A percentile compares a stretch with the other conserved stretches of the same genome.
These are phyloP conservation scores for Drosophila fuyamai DNA, from an alignment of 1,140 invertebrate genomes.

Conservation along the genomic window DNA sequence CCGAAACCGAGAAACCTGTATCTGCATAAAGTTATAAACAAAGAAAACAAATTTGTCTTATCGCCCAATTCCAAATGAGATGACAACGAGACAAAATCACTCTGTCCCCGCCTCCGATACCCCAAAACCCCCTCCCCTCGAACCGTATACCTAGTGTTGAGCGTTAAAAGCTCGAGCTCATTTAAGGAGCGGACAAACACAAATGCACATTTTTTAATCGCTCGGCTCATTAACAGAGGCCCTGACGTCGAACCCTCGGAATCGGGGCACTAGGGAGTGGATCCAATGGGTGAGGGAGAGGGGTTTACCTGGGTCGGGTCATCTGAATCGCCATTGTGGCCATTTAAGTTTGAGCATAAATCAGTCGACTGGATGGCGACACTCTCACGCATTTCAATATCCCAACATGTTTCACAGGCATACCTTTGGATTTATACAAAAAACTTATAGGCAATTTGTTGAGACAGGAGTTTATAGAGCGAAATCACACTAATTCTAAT, in stretches of 20 bases:
- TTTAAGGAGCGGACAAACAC: constrained; percentile 83
- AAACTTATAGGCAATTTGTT: constrained; percentile 11
- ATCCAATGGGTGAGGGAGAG: neutral
- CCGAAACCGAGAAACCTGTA: constrained; percentile 60
- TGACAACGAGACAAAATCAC: constrained; percentile 82
- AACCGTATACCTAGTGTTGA: constrained; percentile 34
- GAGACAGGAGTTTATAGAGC: constrained; percentile 6
- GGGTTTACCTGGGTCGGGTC: constrained; percentile 31
- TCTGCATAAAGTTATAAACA: constrained; percentile 82
- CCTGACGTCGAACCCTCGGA: constrained; percentile 3
- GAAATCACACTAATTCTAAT: neutral
- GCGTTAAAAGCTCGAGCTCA: constrained; percentile 80
- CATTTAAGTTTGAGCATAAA: constrained; percentile 61
- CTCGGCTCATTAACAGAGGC: constrained; percentile 74
- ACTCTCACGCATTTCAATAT: constrained; percentile 32
- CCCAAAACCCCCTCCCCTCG: neutral
- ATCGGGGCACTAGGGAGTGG: neutral
- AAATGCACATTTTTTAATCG: constrained; percentile 84
- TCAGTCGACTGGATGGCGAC: constrained; percentile 41
- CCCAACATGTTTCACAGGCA: constrained; percentile 30
- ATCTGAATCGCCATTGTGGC: constrained; percentile 55
- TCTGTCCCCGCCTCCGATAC: constrained; percentile 26
- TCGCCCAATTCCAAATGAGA: constrained; percentile 83
- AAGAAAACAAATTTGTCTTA: constrained; percentile 84
- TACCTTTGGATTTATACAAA: constrained; percentile 4